phyloP scores from a whole-genome alignment of 2,888 invertebrate species.

The Tachina fera region DNA sequence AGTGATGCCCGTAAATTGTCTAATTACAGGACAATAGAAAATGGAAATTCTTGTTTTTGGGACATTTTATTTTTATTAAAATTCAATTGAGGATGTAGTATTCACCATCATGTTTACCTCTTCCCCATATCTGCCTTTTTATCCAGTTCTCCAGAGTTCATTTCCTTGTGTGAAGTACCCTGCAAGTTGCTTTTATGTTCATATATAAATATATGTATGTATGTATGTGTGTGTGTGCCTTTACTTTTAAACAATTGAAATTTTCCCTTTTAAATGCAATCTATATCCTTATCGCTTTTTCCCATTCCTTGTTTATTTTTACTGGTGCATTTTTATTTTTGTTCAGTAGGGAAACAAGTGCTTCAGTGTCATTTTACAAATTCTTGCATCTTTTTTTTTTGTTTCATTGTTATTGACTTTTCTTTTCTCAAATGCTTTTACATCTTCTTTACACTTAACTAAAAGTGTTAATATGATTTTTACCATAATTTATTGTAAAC shows the following conservation, averaged over 20 bases:
- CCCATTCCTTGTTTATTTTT: constrained; percentile 10
- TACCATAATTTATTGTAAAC: not conserved
- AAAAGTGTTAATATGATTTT: constrained; percentile 33
- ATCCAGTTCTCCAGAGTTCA: not conserved
- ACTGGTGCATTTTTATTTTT: constrained; percentile 30
- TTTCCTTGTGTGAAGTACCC: constrained; percentile 11
- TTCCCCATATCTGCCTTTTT: not conserved
- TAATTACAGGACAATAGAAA: too few relatives aligned
- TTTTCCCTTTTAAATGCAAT: constrained; percentile 19
- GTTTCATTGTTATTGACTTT: constrained; percentile 25
- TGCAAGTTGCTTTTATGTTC: not conserved
- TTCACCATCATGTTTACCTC: not conserved
- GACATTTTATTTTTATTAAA: too few relatives aligned
- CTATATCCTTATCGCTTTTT: constrained; percentile 15
- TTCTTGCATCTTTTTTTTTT: not conserved
- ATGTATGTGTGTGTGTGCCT: not conserved
- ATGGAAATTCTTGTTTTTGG: too few relatives aligned
- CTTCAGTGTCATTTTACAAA: constrained; percentile 15
- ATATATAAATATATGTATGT: not conserved
- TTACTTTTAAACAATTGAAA: constrained; percentile 23
- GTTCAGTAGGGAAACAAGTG: constrained; percentile 15
- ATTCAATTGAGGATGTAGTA: too few relatives aligned
- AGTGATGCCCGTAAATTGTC: too few relatives aligned
- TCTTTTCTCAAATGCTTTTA: constrained; percentile 5
- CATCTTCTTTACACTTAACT: constrained; percentile 40